Base-by-base conservation (phyloP, 2,797 vertebrate species). In the Enteromius argenteus region DNA sequence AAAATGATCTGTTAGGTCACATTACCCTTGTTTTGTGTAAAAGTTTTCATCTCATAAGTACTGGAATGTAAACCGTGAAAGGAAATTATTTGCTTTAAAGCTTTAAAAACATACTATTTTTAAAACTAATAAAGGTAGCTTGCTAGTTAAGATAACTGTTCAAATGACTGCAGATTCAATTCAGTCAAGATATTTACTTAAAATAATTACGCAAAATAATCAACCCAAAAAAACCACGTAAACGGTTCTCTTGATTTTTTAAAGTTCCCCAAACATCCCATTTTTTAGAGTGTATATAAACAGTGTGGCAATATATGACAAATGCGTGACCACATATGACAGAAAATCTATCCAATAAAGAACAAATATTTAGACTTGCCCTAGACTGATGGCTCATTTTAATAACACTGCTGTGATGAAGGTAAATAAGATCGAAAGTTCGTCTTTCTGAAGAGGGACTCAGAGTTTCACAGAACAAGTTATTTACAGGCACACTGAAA, bases 401-500 rank as follows among this genome's bases (percentile, higher is more conserved):
- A 79, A 71, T 84, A 84, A 79, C 67, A 79, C 66, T 42, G 75
- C 44, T 13, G n/a, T 49, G 66, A 37, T 71, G 66, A 51, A 60
- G 39, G 66, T 84, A 84, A 79, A 79, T 84, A 84, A 23, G 39
- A 84, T 71, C 35, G 27, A 71, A 84, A 79, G 74, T 60, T 84
- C 7, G 19, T 84, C 75, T 37, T 27, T 13, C 66, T 84, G 64
- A 67, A 27, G 23, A 58, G 79, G n/a, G 79, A 81, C 79, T 60
- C 3, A 4, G 56, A 37, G 42, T 82, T 85, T 75, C 67, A 62
- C 17, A 32, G 90, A 69, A 84, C 68, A 68, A 80, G 77, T 75
- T 72, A 89, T 64, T 19, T 56, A 46, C 80, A 67, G 79, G 81
- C 86, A 82, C 71, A 86, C 85, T 81, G 85, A 90, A 85, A 42